Base-by-base conservation (phyloP, 2,888 invertebrate genomes). In the Epinotia nisella region DNA sequence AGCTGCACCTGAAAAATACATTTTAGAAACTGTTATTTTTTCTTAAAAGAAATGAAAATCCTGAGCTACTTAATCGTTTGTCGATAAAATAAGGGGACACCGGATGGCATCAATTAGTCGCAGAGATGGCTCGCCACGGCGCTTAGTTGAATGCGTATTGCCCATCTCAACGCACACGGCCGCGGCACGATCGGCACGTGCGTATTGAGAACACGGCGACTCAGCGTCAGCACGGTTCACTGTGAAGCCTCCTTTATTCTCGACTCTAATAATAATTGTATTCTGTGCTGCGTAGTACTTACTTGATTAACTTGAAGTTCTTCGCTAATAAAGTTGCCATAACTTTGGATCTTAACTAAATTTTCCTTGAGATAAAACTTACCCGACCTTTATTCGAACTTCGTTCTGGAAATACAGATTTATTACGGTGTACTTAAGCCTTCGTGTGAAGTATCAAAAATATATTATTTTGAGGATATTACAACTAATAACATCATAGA, bases 341-440 rank as follows among this genome's bases (percentile, higher is more conserved):
- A 76, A 70, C 61, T 74, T 74, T 53, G 58, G 70, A 68, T 66
- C 66, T 75, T 45, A 69, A 74, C 53, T 19, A 74, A 76, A 69
- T 74, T 74, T 72, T 66, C 74, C 67, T 56, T 59, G 10, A 71
- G 75, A 75, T 76, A 76, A 73, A 74, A 77, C 75, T 77, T 74
- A 65, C 62, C 39, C 70, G 72, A 70, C 65, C 75, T 58, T 72
- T 71, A 76, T 75, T 71, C 24, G 45, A 71, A 73, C 68, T 69
- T 72, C 49, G 75, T 64, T 74, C 29, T 56, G 39, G 66, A 71
- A 66, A 56, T 59, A 15, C 24, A 10, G 59, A 49, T 59, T 68
- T 59, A 68, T 68, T 67, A 39, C 41, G 35, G 10, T 56, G 29
- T 49, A n/a, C n/a, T n/a, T n/a, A 64, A 17, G 24, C 10, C 56